These are phyloP conservation scores for Phoeniculus purpureus DNA, from an alignment of 2,797 vertebrate species.

Conservation along the genomic window DNA sequence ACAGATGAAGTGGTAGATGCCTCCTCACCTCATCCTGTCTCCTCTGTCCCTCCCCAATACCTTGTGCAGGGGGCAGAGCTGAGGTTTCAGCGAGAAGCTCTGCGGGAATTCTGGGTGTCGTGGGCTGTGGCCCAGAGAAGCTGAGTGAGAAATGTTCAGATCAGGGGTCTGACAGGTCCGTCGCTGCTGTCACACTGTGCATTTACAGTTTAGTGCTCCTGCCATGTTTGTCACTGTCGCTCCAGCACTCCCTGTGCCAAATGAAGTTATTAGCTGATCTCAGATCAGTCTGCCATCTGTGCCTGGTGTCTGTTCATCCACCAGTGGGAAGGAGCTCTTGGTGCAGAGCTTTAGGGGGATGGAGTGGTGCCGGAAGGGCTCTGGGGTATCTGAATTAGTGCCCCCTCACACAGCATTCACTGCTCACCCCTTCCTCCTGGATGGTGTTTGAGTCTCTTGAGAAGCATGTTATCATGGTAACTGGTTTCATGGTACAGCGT, in stretches of 20 bases:
- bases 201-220: neutral
- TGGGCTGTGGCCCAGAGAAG: neutral
- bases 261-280: constrained; percentile 15
- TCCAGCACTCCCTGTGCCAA: neutral
- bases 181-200: neutral
- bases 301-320: neutral
- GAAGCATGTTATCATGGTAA: neutral
- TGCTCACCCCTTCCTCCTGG: neutral
- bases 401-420: neutral
- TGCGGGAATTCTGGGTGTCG: neutral
- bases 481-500: neutral
- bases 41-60: neutral
- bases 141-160: neutral
- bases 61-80: neutral
- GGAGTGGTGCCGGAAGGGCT: neutral
- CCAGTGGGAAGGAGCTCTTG: neutral
- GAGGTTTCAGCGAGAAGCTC: neutral
- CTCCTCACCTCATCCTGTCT: neutral
- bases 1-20: neutral
- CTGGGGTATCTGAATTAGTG: neutral
- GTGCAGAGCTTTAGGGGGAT: neutral
- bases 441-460: neutral
- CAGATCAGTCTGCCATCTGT: constrained; percentile 29
- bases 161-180: neutral
- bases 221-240: neutral